A percentile compares a stretch with the other conserved stretches of the same genome.
phyloP scores from a whole-genome alignment of 2,797 vertebrate genomes.

The Prionace glauca region DNA sequence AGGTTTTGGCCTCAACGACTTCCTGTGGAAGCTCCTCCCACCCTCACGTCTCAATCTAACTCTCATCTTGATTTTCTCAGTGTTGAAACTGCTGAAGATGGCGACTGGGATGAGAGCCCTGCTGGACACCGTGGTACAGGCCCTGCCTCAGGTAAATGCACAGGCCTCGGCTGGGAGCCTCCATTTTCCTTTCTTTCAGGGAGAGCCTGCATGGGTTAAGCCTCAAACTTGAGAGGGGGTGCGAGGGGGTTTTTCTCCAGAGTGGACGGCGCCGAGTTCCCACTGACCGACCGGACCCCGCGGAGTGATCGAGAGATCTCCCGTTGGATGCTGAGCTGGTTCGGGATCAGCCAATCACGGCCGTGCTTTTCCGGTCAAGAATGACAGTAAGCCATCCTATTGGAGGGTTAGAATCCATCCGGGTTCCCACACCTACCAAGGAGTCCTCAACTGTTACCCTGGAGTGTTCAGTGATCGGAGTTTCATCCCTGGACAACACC shows the following conservation, averaged over 20 bases:
- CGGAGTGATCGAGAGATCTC: not conserved
- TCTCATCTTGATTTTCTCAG: constrained; percentile 48
- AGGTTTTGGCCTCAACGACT: too few species aligned
- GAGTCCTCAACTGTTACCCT: not conserved
- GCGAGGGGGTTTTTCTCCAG: not conserved
- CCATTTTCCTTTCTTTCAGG: not conserved
- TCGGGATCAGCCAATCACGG: not conserved
- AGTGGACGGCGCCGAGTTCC: not conserved
- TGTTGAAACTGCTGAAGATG: constrained; percentile 70
- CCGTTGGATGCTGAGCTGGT: not conserved
- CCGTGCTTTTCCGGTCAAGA: not conserved
- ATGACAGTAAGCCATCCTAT: not conserved
- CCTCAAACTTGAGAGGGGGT: not conserved
- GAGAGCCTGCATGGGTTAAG: too few species aligned
- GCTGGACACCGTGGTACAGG: constrained; percentile 89
- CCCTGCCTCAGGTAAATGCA: constrained; percentile 79
- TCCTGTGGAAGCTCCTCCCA: too few species aligned
- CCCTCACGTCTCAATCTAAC: not conserved
- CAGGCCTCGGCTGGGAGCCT: not conserved
- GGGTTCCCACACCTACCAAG: not conserved
- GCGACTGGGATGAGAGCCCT: constrained; percentile 90
- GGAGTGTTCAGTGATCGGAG: not conserved
- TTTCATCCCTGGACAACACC: not conserved
- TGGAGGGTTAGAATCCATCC: not conserved
- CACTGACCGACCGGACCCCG: not conserved